Percentiles rank a stretch among this genome's conserved stretches.
Conservation (phyloP, 2,797 vertebrate species). For the Meriones psammophilus region DNA sequence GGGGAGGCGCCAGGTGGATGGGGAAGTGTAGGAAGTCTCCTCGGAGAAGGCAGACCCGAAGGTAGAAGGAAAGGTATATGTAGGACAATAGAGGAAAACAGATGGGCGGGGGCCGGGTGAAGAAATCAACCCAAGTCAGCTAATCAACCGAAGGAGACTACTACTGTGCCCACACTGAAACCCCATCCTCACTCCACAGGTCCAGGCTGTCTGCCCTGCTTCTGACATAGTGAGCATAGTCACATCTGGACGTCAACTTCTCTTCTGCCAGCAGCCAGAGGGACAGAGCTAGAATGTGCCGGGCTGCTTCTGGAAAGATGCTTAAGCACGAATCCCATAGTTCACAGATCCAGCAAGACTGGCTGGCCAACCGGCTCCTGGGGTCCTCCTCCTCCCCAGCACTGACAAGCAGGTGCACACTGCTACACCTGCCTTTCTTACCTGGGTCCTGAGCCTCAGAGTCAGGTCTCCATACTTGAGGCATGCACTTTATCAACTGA, state of each 20-base stretch:
- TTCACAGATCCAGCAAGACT: neutral
- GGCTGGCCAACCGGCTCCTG: neutral
- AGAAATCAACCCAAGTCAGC: neutral
- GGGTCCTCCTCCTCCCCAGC: neutral
- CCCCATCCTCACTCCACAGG: neutral
- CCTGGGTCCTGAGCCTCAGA: neutral
- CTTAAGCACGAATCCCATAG: neutral
- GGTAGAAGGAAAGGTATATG: neutral
- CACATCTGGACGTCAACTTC: neutral
- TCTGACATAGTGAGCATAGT: neutral
- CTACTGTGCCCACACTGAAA: neutral
- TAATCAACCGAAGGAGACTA: neutral
- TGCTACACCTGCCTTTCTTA: neutral
- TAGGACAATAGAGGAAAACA: neutral
- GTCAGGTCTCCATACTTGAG: neutral
- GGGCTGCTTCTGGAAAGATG: neutral
- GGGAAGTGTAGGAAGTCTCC: neutral
- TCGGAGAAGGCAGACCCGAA: neutral
- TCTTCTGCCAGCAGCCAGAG: neutral
- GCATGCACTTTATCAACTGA: neutral
- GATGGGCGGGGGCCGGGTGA: neutral
- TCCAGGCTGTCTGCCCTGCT: neutral
- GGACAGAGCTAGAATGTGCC: neutral
- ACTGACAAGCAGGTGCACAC: neutral
- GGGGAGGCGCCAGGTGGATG: neutral